A percentile compares a stretch with the other conserved stretches of the same genome.
Conservation (phyloP, 2,113 vertebrate genomes). For the Piaya cayana region DNA sequence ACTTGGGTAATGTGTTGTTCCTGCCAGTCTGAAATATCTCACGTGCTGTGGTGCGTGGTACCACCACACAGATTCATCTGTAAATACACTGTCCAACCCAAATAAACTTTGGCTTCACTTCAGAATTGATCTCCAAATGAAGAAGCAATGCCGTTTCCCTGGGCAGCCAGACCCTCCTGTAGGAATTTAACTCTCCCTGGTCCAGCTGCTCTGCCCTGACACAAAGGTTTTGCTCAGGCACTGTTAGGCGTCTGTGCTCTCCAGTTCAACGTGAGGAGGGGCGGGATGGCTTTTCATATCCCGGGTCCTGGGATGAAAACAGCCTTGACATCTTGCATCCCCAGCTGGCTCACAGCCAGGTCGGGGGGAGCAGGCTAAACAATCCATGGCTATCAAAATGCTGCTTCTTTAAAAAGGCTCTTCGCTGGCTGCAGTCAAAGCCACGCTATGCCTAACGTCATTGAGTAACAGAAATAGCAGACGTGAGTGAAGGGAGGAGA, state of each 20-base stretch:
- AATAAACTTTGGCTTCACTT: slow-evolving; percentile 23
- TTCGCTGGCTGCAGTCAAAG: slow-evolving; percentile 36
- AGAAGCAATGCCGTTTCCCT: neutral
- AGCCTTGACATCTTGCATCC: neutral
- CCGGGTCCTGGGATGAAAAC: fast-evolving
- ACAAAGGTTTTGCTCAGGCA: neutral
- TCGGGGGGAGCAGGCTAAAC: neutral
- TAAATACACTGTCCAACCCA: neutral
- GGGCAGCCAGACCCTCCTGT: neutral
- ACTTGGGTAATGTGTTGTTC: neutral
- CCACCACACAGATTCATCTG: neutral
- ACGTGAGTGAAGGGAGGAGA: slow-evolving; percentile 64
- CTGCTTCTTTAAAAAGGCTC: slow-evolving; percentile 64
- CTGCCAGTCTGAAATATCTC: neutral
- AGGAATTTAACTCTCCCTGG: slow-evolving; percentile 49
- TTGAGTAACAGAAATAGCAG: slow-evolving; percentile 65
- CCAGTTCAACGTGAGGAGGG: fast-evolving
- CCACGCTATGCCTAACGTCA: slow-evolving; percentile 60
- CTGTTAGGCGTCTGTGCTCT: fast-evolving
- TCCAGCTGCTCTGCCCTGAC: neutral
- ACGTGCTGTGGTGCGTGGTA: neutral
- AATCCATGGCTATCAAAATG: neutral
- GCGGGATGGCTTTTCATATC: neutral
- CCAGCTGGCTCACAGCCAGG: neutral
- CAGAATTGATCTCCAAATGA: neutral